Base-by-base conservation (phyloP, 2,797 vertebrate species). In the Chelidonichthys spinosus region DNA sequence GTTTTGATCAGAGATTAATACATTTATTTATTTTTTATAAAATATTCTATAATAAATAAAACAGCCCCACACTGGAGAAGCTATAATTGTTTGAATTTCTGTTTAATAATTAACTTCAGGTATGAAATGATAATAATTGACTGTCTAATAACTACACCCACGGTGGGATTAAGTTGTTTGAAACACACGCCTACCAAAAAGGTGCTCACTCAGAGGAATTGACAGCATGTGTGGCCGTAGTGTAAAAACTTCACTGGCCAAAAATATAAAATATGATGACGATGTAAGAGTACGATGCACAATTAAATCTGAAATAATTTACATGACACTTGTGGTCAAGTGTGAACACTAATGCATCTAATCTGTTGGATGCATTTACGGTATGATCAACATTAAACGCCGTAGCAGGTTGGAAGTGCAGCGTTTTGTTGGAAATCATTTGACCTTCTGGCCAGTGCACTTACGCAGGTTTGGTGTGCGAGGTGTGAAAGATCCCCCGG, bases 401-500 rank as follows among this genome's bases (percentile, higher is more conserved):
- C n/a, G 7, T 7, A 64, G n/a, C 35, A 42, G 42, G 44, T 49
- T 74, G 25, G 2, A 60, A 52, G 0, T 25, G 33, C 42, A 37
- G 39, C 14, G 2, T 14, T 64, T 68, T 32, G 44, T 40, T 37
- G 25, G 73, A 76, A 77, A 60, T 47, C 13, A 65, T 78, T 74
- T 58, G 39, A 81, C 80, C 70, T 61, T 82, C 17, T 11, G 63
- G 46, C 55, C 14, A 37, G 42, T 54, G 52, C 42, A 2, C 53
- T 50, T 55, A 66, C 7, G 3, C 3, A 11, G 43, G 67, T 55
- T 72, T 54, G 75, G 72, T 40, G 46, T 63, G 11, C 1, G 56
- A 58, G 64, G 56, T 61, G 35, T 18, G 13, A 53, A 72, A 73
- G 73, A 80, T 79, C 79, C 87, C 90, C 89, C 85, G 46, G 76